Evolutionary conservation across 2,888 invertebrate genomes (phyloP).

Genomic region (Cremastobaeus sp.): DNA sequence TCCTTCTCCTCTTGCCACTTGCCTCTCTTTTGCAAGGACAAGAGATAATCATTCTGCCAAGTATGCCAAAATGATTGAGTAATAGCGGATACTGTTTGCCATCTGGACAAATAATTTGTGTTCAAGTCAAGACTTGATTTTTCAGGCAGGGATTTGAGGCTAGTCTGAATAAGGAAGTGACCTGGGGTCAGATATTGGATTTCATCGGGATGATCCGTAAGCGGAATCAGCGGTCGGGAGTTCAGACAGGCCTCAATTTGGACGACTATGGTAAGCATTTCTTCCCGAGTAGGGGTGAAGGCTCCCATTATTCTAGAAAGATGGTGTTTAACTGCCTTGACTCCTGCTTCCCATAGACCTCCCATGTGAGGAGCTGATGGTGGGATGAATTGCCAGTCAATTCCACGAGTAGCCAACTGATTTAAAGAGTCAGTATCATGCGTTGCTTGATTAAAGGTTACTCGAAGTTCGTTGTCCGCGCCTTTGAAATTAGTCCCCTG

Average conservation of each 20-base stretch:
- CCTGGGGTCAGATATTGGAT: neutral
- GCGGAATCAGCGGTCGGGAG: neutral
- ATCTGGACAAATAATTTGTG: neutral
- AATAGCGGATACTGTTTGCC: neutral
- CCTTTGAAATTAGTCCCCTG: slow-evolving; percentile 21
- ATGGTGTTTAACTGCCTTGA: neutral
- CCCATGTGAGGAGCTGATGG: neutral
- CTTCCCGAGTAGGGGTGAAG: neutral
- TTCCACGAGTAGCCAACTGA: too few relatives aligned
- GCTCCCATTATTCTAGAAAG: neutral
- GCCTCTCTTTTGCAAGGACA: neutral
- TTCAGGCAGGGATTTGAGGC: neutral
- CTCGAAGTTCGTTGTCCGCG: slow-evolving; percentile 2
- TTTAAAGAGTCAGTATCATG: too few relatives aligned
- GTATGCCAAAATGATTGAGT: neutral
- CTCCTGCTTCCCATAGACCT: neutral
- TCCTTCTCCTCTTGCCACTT: neutral
- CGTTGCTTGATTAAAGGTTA: too few relatives aligned
- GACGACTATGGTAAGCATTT: neutral
- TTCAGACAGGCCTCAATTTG: neutral
- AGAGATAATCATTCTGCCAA: neutral
- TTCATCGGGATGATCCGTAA: neutral
- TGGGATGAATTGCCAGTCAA: neutral
- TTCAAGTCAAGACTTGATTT: neutral
- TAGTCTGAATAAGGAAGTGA: neutral